Base-by-base conservation (phyloP, 1,140 invertebrate species). In the Micrasema minimum region DNA sequence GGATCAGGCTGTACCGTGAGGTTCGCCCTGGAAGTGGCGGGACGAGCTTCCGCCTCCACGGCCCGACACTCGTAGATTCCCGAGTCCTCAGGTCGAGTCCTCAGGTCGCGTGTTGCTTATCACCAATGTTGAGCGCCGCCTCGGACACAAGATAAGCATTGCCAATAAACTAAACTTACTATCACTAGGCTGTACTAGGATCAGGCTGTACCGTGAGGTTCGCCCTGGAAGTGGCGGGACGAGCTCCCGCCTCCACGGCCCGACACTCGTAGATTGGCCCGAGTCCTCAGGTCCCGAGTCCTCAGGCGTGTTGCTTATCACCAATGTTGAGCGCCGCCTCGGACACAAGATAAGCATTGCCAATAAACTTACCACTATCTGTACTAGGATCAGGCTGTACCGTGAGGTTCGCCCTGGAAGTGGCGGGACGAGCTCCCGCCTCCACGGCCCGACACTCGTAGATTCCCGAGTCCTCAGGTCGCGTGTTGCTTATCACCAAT, bases 21-120 rank as follows among this genome's bases (percentile, higher is more conserved):
- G 81, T 85, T 88, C 80, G 88, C 86, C 77, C 87, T 85, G 76
- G 87, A 85, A 59, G 81, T 79, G 35, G 86, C 83, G 57, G 86
- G 82, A 68, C 85, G 83, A 75, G 86, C 81, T 35, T 81, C 83
- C 67, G 87, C 83, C 79, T 85, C 79, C 80, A 48, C 79, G 62
- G 90, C 90, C 76, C 90, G 85, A 82, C 91, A 93, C 82, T 92
- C 90, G 83, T 92, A 92, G 77, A 82, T 85, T 76, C 91, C 91
- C 66, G 87, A 87, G 84, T 92, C 91, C 79, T 90, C 87, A 71
- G 84, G 84, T 77, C 86, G 86, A 87, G 84, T 92, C 91, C 79
- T 90, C 87, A 71, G 84, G 84, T 77, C 86, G 86, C 73, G 90
- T 89, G 75, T 88, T 88, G 72, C 87, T 87, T 83, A 93, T 91